Conservation (phyloP, 2,113 vertebrate species). For the Cheirogaleus medius region DNA sequence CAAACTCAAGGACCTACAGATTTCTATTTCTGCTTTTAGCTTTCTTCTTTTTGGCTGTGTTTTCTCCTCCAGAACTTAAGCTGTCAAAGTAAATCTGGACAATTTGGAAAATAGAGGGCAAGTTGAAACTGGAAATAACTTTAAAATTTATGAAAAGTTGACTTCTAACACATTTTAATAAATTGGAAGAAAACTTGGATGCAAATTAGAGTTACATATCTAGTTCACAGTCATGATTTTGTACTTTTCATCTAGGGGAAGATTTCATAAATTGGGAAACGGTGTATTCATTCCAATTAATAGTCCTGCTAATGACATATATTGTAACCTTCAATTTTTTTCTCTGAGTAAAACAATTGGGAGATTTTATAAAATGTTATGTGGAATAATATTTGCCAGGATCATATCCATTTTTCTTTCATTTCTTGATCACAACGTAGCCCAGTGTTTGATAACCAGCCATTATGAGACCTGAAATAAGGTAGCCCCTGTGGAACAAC, state of each 20-base stretch:
- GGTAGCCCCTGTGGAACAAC: rapidly evolving
- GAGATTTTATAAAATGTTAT: not conserved
- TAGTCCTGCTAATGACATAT: not conserved
- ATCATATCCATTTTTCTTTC: not conserved
- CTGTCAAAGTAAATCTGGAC: not conserved
- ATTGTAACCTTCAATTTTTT: not conserved
- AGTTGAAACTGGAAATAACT: not conserved
- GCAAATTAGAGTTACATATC: not conserved
- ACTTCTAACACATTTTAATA: not conserved
- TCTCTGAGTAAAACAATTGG: not conserved
- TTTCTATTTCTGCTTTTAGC: not conserved
- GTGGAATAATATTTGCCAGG: not conserved
- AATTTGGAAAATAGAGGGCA: not conserved
- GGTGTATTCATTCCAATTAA: not conserved
- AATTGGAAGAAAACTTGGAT: not conserved
- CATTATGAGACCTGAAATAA: not conserved
- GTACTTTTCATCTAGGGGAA: not conserved
- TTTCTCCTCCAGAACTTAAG: not conserved
- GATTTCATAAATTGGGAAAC: not conserved
- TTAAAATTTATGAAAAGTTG: slow-evolving; percentile 7
- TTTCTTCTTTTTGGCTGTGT: not conserved
- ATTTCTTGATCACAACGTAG: not conserved
- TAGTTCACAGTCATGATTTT: not conserved
- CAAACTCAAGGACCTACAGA: not conserved
- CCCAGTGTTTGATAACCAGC: not conserved